Conservation (phyloP, 1,140 invertebrate species). For the Saccostrea glomerata region DNA sequence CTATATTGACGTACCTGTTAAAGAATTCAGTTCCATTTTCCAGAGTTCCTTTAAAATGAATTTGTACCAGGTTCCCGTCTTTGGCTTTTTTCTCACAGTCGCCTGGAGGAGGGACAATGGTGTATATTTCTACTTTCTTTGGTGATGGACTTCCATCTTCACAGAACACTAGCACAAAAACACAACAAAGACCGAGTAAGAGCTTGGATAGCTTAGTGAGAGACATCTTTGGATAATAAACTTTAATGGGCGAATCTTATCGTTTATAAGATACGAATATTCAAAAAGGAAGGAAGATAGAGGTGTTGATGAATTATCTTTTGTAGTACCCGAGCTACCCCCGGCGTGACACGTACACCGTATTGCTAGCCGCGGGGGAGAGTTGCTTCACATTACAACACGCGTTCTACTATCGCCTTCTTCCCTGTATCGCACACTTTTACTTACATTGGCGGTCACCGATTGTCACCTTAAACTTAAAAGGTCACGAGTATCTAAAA, state of each 20-base stretch:
- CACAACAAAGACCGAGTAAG: neutral
- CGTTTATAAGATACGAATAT: neutral
- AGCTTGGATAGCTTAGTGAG: neutral
- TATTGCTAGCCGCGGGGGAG: neutral
- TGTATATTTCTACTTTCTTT: constrained; percentile 38
- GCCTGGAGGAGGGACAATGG: neutral
- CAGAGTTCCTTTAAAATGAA: constrained; percentile 42
- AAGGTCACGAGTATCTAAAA: too few species aligned
- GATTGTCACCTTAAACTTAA: too few species aligned
- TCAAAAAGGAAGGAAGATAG: neutral
- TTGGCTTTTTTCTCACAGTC: constrained; percentile 19
- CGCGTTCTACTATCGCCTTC: neutral
- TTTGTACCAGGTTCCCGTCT: constrained; percentile 7
- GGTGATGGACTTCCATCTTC: neutral
- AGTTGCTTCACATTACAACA: neutral
- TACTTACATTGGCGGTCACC: too few species aligned
- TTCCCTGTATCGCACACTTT: neutral
- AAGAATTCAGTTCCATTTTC: constrained; percentile 29
- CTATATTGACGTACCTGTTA: constrained; percentile 7
- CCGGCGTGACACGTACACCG: neutral
- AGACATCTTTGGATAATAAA: constrained; percentile 13
- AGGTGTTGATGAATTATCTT: neutral
- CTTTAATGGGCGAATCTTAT: neutral
- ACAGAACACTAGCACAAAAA: neutral
- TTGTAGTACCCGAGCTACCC: neutral